Base-by-base conservation (phyloP, 2,888 invertebrate genomes). In the Lasioglossum calceatum region DNA sequence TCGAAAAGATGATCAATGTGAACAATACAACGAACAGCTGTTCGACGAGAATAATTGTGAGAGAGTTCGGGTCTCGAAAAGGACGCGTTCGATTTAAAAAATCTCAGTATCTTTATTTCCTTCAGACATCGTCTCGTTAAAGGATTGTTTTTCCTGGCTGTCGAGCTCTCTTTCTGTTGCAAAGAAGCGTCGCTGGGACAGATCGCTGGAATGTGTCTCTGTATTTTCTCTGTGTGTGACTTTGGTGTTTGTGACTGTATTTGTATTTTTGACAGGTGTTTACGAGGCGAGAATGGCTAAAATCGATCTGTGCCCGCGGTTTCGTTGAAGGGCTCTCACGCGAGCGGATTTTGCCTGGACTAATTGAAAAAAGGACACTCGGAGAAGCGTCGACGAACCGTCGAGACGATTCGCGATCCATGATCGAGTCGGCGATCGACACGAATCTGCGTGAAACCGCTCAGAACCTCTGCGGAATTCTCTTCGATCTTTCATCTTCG, bases 171-270 rank as follows among this genome's bases (percentile, higher is more conserved):
- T 70, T 70, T 70, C 70, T 39, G 70, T 70, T 39, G 70, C 70
- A 82, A 73, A 72, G 72, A 67, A 79, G 67, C 79, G 78, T 89
- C 85, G 89, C 79, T 72, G 70, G 70, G 81, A 85, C 77, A 84
- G 89, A 87, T 87, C 75, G 88, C 77, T 91, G 93, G 92, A 93
- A 93, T 92, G 92, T 92, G 81, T 77, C 8, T 23, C 32, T 39
- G 70, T 39, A 8, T 67, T 2, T 16, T 16, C 3, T 39, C 8
- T 23, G 5, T 14, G 27, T 23, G 27, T 12, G 61, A n/a, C 14
- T 61, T 27, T 64, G 19, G 3, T 64, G 32, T 32, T 16, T 0
- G 32, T 19, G 19, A 7, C 32, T 32, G 19, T 64, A 7, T 32
- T 8, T 8, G 32, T 64, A 19, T 61, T 27, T 61, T 27, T 32